Conservation (phyloP, 2,797 vertebrate species). For the Acanthiza pusilla region DNA sequence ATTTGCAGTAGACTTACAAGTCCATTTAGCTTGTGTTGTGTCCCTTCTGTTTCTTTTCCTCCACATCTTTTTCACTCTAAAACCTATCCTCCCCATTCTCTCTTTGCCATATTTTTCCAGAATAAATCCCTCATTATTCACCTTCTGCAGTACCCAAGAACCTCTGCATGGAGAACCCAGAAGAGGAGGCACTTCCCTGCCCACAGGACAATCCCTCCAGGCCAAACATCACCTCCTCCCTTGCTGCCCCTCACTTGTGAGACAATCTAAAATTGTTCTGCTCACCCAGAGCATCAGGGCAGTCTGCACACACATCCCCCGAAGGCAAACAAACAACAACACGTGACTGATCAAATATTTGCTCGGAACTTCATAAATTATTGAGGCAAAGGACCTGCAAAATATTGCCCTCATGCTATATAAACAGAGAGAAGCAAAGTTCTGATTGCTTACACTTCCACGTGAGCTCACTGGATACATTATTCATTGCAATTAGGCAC, state of each 20-base stretch:
- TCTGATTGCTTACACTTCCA: not conserved
- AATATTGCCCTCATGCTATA: not conserved
- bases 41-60: not conserved
- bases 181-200: not conserved
- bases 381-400: not conserved
- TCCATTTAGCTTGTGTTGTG: not conserved
- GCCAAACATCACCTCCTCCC: not conserved
- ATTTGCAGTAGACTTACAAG: not conserved
- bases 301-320: not conserved
- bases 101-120: not conserved
- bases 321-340: not conserved
- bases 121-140: not conserved
- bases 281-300: not conserved
- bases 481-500: slow-evolving; percentile 27
- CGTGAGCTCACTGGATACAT: slow-evolving; percentile 4
- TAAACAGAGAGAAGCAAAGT: slow-evolving; percentile 3
- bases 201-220: not conserved
- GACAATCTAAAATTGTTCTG: not conserved
- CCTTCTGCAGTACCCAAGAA: not conserved
- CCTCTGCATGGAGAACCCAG: not conserved
- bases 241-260: not conserved
- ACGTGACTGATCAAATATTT: slow-evolving; percentile 21
- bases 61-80: not conserved
- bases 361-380: not conserved
- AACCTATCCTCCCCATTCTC: not conserved